Evolutionary conservation across 2,888 invertebrate genomes (phyloP).

Genomic region (Tiliacea aurago): DNA sequence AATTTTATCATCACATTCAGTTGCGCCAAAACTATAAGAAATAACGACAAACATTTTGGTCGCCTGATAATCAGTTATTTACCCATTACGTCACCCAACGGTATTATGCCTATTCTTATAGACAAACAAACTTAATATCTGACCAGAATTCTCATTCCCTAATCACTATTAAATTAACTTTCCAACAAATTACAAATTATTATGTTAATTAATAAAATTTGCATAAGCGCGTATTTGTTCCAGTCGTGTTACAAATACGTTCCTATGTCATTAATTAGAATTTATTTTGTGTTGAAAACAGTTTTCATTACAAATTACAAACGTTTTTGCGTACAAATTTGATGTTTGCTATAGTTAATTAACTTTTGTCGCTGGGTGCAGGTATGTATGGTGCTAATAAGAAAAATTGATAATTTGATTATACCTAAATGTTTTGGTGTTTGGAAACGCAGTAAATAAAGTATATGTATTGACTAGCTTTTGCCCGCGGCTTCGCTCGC

Average conservation of each 20-base stretch:
- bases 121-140: conserved; percentile 38
- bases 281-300: conserved; percentile 54
- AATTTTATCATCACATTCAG: background rate
- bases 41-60: background rate
- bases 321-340: conserved; percentile 34
- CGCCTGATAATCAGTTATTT: conserved; percentile 47
- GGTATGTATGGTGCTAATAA: background rate
- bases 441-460: background rate
- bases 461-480: too few relatives aligned
- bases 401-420: conserved; percentile 14
- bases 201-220: conserved; percentile 52
- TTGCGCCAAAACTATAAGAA: too few relatives aligned
- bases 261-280: conserved; percentile 54
- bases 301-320: conserved; percentile 31
- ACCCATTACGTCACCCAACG: conserved; percentile 18
- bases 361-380: conserved; percentile 22
- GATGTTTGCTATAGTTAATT: conserved; percentile 49
- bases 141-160: conserved; percentile 39
- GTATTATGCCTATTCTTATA: conserved; percentile 13
- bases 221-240: conserved; percentile 53
- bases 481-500: too few relatives aligned
- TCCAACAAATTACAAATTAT: conserved; percentile 58
- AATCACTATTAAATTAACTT: conserved; percentile 55
- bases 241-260: conserved; percentile 39
- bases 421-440: background rate